Base-by-base conservation (phyloP, 1,140 invertebrate species). In the Drosophila pallidifrons region DNA sequence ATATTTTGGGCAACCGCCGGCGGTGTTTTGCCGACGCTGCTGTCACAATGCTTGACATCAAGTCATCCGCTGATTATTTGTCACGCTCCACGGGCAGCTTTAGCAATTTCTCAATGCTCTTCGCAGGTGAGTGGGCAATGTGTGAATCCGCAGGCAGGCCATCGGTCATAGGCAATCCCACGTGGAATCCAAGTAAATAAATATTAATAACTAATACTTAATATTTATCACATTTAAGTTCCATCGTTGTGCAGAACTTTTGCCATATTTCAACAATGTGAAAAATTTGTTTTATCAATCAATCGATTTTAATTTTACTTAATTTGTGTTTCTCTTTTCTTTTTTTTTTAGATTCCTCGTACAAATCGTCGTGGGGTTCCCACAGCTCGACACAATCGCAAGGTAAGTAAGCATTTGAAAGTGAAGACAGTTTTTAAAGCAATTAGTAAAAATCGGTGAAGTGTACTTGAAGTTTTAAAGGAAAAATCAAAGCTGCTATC, bases 21-120 rank as follows among this genome's bases (percentile, higher is more conserved):
- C 87, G 66, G 57, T 73, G 5, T 38, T 38, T 55, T 57, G 64
- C 64, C 60, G 71, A 63, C 71, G 75, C 79, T 66, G 70, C 59
- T 78, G 66, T 72, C 81, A 76, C 79, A 87, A 95, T 95, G 95
- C 94, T 95, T 92, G 95, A 95, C 93, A 95, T 95, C 90, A 95
- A 95, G 92, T 94, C 94, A 82, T 95, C 95, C 76, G 94, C 95
- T 87, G 95, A 95, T 94, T 95, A 95, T 92, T 94, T 95, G 83
- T 95, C 94, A 93, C 94, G 95, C 92, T 95, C 95, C 91, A 89
- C 91, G 67, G 95, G 95, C 88, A 95, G 95, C 59, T 95, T 95
- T 93, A 95, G 95, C 93, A 95, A 95, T 92, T 95, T 95, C 94
- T 95, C 95, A 93, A 95, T 95, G 95, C 93, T 95, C 82, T 95